Percentiles rank a stretch among this genome's conserved stretches.
phyloP scores from a whole-genome alignment of 2,797 vertebrate genomes.

The Gila robusta region DNA sequence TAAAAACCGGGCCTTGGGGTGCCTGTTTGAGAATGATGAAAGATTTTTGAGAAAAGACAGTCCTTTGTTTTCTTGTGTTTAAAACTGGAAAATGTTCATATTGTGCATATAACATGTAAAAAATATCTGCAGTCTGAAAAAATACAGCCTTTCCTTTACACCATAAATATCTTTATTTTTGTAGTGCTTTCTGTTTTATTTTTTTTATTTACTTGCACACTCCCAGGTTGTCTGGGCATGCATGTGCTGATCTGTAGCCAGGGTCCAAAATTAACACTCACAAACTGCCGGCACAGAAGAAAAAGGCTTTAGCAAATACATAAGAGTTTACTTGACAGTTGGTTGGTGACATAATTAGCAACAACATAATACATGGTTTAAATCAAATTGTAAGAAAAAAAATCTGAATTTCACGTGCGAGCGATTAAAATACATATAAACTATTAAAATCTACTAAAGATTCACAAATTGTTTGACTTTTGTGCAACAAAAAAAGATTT shows the following conservation, averaged over 20 bases:
- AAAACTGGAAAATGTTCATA: conserved; percentile 73
- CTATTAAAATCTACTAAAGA: background rate
- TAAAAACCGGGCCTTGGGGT: conserved; percentile 48
- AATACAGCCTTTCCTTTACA: conserved; percentile 82
- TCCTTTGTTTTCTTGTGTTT: conserved; percentile 49
- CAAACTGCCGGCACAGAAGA: background rate
- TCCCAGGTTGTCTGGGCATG: conserved; percentile 38
- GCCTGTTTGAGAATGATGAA: conserved; percentile 44
- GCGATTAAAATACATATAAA: background rate
- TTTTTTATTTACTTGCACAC: conserved; percentile 67
- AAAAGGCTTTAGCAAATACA: background rate
- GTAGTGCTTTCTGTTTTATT: conserved; percentile 72
- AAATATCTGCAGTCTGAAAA: conserved; percentile 81
- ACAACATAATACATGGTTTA: background rate
- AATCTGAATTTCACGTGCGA: background rate
- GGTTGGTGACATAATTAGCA: background rate
- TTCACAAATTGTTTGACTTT: background rate
- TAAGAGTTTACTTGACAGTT: background rate
- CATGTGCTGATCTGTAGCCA: conserved; percentile 8
- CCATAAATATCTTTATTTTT: conserved; percentile 76
- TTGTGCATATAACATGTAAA: conserved; percentile 78
- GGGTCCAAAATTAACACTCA: conserved; percentile 21
- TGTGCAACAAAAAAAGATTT: background rate
- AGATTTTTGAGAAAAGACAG: conserved; percentile 49
- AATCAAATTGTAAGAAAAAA: background rate